phyloP scores from a whole-genome alignment of 1,140 invertebrate genomes.

The Cryptotermes secundus region DNA sequence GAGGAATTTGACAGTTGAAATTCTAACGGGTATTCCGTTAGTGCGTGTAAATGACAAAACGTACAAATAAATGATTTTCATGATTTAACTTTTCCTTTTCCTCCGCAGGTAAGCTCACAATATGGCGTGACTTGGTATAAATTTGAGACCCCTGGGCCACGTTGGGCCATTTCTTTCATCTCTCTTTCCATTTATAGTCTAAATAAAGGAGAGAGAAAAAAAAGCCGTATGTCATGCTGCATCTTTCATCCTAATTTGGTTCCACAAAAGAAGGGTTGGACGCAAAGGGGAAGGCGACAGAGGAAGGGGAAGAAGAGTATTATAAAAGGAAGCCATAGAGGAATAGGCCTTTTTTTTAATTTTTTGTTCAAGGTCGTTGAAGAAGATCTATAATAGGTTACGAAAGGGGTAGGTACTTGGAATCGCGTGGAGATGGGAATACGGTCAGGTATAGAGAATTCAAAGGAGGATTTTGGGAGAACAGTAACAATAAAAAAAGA shows the following conservation, averaged over 20 bases:
- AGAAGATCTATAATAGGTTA: neutral
- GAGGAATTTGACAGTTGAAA: no score
- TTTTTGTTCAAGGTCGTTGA: slow-evolving; percentile 6
- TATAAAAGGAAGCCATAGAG: neutral
- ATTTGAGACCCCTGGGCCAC: neutral
- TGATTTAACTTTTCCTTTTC: no score
- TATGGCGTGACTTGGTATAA: neutral
- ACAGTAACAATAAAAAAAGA: neutral
- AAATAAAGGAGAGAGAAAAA: slow-evolving; percentile 12
- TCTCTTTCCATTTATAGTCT: neutral
- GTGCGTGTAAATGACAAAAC: no score
- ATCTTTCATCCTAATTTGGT: slow-evolving; percentile 20
- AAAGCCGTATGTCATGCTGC: slow-evolving; percentile 10
- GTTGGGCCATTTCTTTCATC: neutral
- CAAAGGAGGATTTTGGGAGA: neutral
- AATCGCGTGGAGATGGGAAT: neutral
- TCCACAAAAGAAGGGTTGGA: slow-evolving; percentile 9
- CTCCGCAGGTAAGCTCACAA: no score
- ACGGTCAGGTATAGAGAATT: neutral
- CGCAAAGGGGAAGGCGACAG: neutral
- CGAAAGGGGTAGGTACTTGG: neutral
- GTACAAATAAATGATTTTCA: no score
- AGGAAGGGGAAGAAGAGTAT: neutral
- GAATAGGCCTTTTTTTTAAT: neutral
- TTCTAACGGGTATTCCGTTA: no score